Percentiles rank a stretch among this genome's conserved stretches.
These are phyloP conservation scores for Schizopygopsis malacanthus DNA, from an alignment of 2,797 vertebrate species.

Conservation along the genomic window DNA sequence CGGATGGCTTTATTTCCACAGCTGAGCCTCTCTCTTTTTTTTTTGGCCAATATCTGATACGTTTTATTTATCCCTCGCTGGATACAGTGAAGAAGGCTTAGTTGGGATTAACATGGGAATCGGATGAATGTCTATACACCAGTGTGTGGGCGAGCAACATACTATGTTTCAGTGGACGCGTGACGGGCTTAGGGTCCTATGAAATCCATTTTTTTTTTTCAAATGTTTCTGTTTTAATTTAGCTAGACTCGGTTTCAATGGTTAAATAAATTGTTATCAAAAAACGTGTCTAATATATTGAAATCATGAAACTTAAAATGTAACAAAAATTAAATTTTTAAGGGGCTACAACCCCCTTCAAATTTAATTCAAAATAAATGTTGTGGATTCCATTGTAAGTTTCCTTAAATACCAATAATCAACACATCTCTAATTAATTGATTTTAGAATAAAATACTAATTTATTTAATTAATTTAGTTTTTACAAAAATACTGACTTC, in stretches of 20 bases:
- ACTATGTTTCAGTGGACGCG: background rate
- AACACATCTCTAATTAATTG: background rate
- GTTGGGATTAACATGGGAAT: conserved; percentile 27
- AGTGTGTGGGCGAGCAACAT: background rate
- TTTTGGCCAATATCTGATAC: background rate
- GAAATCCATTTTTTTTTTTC: background rate
- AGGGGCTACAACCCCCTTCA: too few relatives aligned
- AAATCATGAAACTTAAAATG: too few relatives aligned
- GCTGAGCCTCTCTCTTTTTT: background rate
- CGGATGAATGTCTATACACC: background rate
- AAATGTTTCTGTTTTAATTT: too few relatives aligned
- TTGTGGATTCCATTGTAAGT: background rate
- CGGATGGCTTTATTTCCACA: conserved; percentile 3
- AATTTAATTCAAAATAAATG: background rate
- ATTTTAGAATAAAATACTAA: too few relatives aligned
- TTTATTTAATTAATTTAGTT: too few relatives aligned
- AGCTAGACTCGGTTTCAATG: too few relatives aligned
- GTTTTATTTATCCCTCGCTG: conserved; percentile 15
- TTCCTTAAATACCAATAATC: background rate
- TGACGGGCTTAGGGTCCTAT: background rate
- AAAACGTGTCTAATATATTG: too few relatives aligned
- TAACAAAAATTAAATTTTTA: too few relatives aligned
- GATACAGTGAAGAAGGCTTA: conserved; percentile 6
- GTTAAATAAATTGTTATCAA: too few relatives aligned
- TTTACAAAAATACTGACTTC: too few relatives aligned